phyloP scores from a whole-genome alignment of 1,140 invertebrate species.

The Aphis craccivora region DNA sequence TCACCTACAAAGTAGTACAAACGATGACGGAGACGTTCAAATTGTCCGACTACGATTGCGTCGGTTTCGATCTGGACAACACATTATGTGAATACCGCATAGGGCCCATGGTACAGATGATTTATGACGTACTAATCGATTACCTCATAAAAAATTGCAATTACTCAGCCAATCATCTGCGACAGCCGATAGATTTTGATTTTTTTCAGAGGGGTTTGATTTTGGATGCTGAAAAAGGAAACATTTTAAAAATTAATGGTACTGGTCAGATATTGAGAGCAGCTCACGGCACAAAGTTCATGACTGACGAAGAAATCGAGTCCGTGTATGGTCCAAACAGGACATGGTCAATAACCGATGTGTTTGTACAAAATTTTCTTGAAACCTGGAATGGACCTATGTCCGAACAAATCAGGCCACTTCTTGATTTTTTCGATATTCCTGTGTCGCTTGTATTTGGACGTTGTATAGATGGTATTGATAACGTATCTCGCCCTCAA shows the following conservation, averaged over 20 bases:
- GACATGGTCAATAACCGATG: conserved; percentile 69
- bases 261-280: conserved; percentile 73
- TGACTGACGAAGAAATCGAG: conserved; percentile 70
- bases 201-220: conserved; percentile 80
- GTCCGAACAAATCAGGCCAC: conserved; percentile 70
- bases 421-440: conserved; percentile 82
- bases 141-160: conserved; percentile 72
- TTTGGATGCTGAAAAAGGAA: conserved; percentile 77
- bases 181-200: conserved; percentile 67
- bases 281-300: conserved; percentile 73
- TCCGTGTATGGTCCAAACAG: conserved; percentile 70
- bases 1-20: not conserved
- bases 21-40: conserved; percentile 63
- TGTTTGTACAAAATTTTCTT: conserved; percentile 69
- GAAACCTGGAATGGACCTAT: conserved; percentile 71
- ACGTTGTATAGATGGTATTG: conserved; percentile 74
- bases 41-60: conserved; percentile 73
- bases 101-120: conserved; percentile 69
- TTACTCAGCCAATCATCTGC: conserved; percentile 68
- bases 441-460: conserved; percentile 74
- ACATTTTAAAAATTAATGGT: conserved; percentile 72
- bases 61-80: conserved; percentile 84
- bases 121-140: conserved; percentile 71
- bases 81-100: conserved; percentile 76
- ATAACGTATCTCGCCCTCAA: conserved; percentile 66